Base-by-base conservation (phyloP, 2,888 invertebrate species). In the Eilema caniola region DNA sequence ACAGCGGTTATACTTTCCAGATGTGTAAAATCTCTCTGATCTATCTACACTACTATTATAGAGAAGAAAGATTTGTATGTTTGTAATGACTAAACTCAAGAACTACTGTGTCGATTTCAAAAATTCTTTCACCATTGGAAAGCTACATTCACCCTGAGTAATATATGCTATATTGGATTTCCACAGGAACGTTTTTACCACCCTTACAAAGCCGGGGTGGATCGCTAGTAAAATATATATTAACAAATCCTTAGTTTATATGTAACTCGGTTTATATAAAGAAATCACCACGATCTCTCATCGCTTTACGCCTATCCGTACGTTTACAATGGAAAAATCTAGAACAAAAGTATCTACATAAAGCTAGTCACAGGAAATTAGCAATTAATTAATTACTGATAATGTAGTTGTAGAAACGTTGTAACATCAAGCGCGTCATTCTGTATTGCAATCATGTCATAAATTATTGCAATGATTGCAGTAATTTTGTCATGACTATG, bases 401-500 rank as follows among this genome's bases (percentile, higher is more conserved):
- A 69, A 70, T 70, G 60, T 33, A n/a, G 33, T 31, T 53, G 37
- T 62, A 67, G 66, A 67, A 69, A 69, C 69, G 60, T 56, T 67
- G 69, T 69, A 65, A 60, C 31, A 62, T 14, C 8, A n/a, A 65
- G 41, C 31, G 31, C 37, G 57, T 65, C 66, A 62, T 24, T 53
- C 3, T 59, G 37, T 66, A 62, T 33, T 64, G 66, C 72, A 53
- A 56, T 25, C 24, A 59, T 28, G 61, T 65, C 62, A 62, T 23
- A 24, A 23, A 56, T 59, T 60, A 63, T 59, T 64, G 66, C 69
- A 60, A 57, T 69, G 47, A 68, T 66, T 66, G 61, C 53, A 33
- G 56, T 62, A 64, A 59, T 41, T 59, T 53, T 53, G 53, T 53
- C n/a, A 53, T 53, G 53, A 53, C 53, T n/a, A n/a, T 53, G n/a